Evolutionary conservation across 2,888 invertebrate species (phyloP).

Genomic region (Oscheius sp.): DNA sequence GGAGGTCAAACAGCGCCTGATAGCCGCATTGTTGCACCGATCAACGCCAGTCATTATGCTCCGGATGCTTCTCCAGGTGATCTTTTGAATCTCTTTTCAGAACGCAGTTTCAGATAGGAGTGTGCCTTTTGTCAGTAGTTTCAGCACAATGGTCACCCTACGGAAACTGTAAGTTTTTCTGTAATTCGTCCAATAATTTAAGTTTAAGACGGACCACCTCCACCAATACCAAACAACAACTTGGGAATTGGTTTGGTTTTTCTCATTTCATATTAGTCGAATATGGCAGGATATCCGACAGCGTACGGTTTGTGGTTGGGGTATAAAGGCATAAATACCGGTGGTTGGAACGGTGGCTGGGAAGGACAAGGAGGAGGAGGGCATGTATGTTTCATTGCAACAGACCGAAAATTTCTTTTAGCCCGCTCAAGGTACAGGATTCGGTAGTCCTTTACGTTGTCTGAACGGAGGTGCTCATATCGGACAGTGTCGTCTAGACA

Average conservation of each 20-base stretch:
- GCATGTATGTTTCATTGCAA: conserved; percentile 3
- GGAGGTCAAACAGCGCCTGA: conserved; percentile 36
- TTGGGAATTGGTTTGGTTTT: conserved; percentile 49
- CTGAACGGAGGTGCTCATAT: conserved; percentile 63
- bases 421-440: conserved; percentile 51
- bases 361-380: conserved; percentile 1
- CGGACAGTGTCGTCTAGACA: conserved; percentile 50
- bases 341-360: conserved; percentile 17
- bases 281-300: conserved; percentile 48
- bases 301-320: conserved; percentile 58
- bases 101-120: not conserved
- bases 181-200: not conserved
- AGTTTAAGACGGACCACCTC: conserved; percentile 30
- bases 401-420: conserved; percentile 21
- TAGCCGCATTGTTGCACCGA: conserved; percentile 25
- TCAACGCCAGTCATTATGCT: conserved; percentile 9
- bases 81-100: not conserved
- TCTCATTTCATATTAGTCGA: too few relatives aligned
- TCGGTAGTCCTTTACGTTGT: conserved; percentile 53
- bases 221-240: conserved; percentile 43
- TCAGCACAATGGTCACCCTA: conserved; percentile 9
- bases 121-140: not conserved
- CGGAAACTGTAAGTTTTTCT: conserved; percentile 8
- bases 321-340: conserved; percentile 23
- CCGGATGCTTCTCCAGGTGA: conserved; percentile 17